A percentile compares a stretch with the other conserved stretches of the same genome.
phyloP scores from a whole-genome alignment of 2,888 invertebrate species.

The Phortica magna region DNA sequence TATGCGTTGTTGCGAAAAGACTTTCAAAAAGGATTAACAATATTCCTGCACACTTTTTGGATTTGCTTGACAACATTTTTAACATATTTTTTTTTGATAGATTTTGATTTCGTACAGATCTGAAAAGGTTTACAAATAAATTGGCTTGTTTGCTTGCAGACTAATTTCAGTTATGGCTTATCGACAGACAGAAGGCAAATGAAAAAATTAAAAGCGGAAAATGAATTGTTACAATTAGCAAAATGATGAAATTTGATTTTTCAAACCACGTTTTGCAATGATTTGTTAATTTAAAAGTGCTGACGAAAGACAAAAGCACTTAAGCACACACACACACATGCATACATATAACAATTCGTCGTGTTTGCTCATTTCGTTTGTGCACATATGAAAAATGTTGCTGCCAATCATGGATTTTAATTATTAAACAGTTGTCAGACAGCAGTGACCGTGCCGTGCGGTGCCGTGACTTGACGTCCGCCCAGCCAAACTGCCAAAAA shows the following conservation, averaged over 20 bases:
- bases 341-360: background rate
- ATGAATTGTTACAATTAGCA: too few relatives aligned
- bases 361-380: background rate
- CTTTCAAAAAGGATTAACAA: constrained; percentile 18
- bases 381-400: constrained; percentile 9
- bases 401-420: constrained; percentile 19
- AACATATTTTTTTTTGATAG: background rate
- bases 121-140: too few relatives aligned
- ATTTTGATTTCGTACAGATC: too few relatives aligned
- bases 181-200: too few relatives aligned
- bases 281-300: too few relatives aligned
- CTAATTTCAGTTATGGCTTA: too few relatives aligned
- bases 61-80: background rate
- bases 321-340: background rate
- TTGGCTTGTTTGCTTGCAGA: too few relatives aligned
- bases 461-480: background rate
- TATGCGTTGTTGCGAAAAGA: background rate
- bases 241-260: too few relatives aligned
- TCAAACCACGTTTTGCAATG: too few relatives aligned
- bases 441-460: background rate
- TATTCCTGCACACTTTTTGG: background rate
- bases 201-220: too few relatives aligned
- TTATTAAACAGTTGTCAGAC: constrained; percentile 23
- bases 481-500: background rate
- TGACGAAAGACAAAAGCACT: too few relatives aligned